Evolutionary conservation across 2,888 invertebrate species (phyloP), one percentile per base, ranked within the genome.

Genomic region (Hirtodrosophila cameraria): DNA sequence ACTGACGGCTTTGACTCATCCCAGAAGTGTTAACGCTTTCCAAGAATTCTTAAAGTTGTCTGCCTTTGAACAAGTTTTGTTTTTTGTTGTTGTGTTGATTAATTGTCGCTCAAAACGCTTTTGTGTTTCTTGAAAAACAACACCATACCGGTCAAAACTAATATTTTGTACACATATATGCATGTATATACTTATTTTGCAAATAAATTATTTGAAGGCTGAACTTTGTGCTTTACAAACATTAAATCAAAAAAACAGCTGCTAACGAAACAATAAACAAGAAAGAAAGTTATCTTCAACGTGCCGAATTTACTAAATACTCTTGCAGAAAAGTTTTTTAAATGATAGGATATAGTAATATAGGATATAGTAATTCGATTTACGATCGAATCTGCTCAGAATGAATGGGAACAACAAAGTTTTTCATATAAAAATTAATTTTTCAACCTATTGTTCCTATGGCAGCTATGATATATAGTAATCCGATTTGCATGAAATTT

Each of bases 11-110:
- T 66, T 66, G 73, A 62, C 57, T 62, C 69, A 71, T 74, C 42
- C 12, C 55, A 35, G 30, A 68, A 68, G 28, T 43, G 18, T 62
- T 39, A 43, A 54, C 58, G 68, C 45, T 61, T 77, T 83, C 76
- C 63, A 36, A 77, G 80, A 83, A 83, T 43, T 27, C 49, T 9
- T 13, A 46, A 59, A 59, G 72, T 50, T 28, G 54, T 62, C 48
- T 42, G 75, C 53, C 49, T 60, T 49, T 52, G 12, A 58, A 48
- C 72, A 35, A 57, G 48, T 55, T 62, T 23, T 45, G 46, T 11
- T 13, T 48, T 41, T 16, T 43, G 35, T 5, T 27, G 9, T 35
- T 9, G 42, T 48, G 41, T 67, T 83, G 72, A 83, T 76, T 73
- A 76, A 80, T 80, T 73, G 55, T 69, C 8, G 59, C 20, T 54